Evolutionary conservation across 92 coral and sea anemone species (phyloP), one percentile per base, ranked within the genome.

Genomic region (Muricea muricata): DNA sequence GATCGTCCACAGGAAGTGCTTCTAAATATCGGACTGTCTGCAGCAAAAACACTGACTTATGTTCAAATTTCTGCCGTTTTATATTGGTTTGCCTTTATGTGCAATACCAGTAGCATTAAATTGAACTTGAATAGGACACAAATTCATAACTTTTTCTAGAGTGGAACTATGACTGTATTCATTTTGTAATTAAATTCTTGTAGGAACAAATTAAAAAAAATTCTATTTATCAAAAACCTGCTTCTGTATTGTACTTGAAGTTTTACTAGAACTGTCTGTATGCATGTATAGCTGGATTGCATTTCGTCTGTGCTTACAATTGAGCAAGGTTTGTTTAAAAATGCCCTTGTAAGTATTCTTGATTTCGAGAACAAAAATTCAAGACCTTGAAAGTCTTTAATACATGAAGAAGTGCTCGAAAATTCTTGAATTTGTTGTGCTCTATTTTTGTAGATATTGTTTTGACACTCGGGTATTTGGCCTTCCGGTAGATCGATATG

Each of bases 1-100:
- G 39, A 96, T 96, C 79, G 99, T 96, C 15, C 99, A 96, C 90
- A 89, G 99, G 81, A 96, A 96, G 85, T 96, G 99, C 92, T 96
- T 96, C 97, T 96, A 96, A 90, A 81, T 74, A 65, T 67, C 54
- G 55, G 60, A 33, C n/a, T 42, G 5, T 61, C 76, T 56, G 41
- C 75, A 29, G 41, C 47, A 60, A 42, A 72, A 73, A 69, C 46
- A 56, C 70, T 56, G 60, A 65, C 61, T 39, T 9, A 56, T 30
- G 50, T 78, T 78, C 54, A 56, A 78, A 78, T 78, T 78, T 30
- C 18, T 56, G 70, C 50, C 57, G 58, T 72, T 35, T 78, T 57
- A 52, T 54, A 21, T 78, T 20, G 50, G 65, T 17, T 31, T 78
- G 70, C n/a, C n/a, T 45, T 56, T 65, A 32, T 50, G 23, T 78